Base-by-base conservation (phyloP, 2,888 invertebrate genomes). In the Teleiodes luculella region DNA sequence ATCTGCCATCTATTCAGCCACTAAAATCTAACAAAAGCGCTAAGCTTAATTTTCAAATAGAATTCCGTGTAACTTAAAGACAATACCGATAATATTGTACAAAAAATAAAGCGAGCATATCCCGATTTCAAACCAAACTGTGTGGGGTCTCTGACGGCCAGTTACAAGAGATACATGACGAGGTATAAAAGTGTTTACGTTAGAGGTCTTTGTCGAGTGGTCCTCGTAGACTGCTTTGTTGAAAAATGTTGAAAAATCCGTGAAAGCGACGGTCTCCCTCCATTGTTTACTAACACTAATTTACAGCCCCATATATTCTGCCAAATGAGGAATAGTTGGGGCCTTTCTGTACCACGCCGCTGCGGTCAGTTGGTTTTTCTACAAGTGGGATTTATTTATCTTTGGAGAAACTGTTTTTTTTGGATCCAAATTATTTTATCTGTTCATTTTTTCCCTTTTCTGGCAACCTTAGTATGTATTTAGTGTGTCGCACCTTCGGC, bases 231-330 rank as follows among this genome's bases (percentile, higher is more conserved):
- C 14, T 35, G 46, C 46, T 57, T 57, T 57, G 57, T 55, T 55
- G 41, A 56, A 59, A 58, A 57, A 56, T 55, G 56, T 57, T 52
- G 60, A 57, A 58, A 58, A 58, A 58, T 58, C 52, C 52, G 49
- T 52, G 46, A 52, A 49, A 52, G 28, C 43, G 33, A 53, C 46
- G 48, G 48, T 54, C 46, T 49, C 35, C 18, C 49, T 54, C 48
- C 60, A 62, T 58, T 61, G 58, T 57, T 61, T 58, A 52, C 59
- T 59, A 57, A 57, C 53, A 49, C 56, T 60, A 60, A 61, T 62
- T 64, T 64, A 60, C 57, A 54, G 56, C 49, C 28, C 53, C 57
- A 57, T 59, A 59, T 61, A 58, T 45, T 53, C 46, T 43, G 52
- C 41, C 50, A 57, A 60, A 57, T 56, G 54, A 58, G 58, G 54